Base-by-base conservation (phyloP, 2,888 invertebrate species). In the Cosmia trapezina region DNA sequence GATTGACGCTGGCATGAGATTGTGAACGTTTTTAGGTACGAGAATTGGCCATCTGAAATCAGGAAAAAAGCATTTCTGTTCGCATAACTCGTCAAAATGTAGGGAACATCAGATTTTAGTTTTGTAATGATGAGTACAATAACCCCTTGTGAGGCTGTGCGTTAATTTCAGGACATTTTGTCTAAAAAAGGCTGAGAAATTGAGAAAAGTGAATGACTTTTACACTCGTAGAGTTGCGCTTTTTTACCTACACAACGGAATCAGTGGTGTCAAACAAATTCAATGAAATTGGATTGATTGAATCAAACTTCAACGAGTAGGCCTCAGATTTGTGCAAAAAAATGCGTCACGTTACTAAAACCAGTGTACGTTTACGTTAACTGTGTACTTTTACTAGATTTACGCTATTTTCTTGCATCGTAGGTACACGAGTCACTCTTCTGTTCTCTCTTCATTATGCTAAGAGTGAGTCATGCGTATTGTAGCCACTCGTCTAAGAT, bases 381-480 rank as follows among this genome's bases (percentile, higher is more conserved):
- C n/a, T n/a, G 49, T n/a, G 41, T 9, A 1, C 17, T 57, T 66
- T 33, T 4, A 14, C 33, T 53, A 2, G 2, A 0, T 28, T 28
- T 68, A 4, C 19, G 6, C 14, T 28, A 1, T 28, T 43, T 41
- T 33, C 7, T 11, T 14, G 4, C 14, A 28, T 43, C n/a, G 11
- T 51, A 19, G 17, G 17, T 12, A 63, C 22, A 22, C 60, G 0
- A 56, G 45, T 82, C 2, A 19, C 12, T 12, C 28, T 65, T 80
- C 76, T 62, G 47, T 47, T 17, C 28, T 49, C n/a, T 33, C 45
- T 53, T n/a, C 37, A 22, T 57, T 22, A 43, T 64, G 47, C 22
- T 51, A 9, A 1, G 17, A 43, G 45, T 83, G 81, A 81, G 49
- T 83, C 83, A 80, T 62, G 81, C 84, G 69, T 83, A 37, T 53